Base-by-base conservation (phyloP, 2,888 invertebrate species). In the Dicycla oo region DNA sequence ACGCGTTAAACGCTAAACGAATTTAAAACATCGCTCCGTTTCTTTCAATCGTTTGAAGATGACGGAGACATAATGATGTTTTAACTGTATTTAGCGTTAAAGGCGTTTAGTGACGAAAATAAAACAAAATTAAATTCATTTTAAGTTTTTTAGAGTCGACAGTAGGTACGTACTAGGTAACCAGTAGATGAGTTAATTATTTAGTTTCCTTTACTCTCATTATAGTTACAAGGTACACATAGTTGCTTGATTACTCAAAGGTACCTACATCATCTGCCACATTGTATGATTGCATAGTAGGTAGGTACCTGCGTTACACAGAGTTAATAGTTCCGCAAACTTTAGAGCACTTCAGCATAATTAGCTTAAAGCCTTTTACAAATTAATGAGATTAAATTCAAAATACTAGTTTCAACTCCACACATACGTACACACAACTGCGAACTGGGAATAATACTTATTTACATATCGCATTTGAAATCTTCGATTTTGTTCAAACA, bases 281-380 rank as follows among this genome's bases (percentile, higher is more conserved):
- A 30, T 40, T 47, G 47, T 43, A 30, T 56, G 47, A 64, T 34
- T 47, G n/a, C 40, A 64, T 47, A 56, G 75, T 64, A 64, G 15
- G 3, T 15, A 43, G 23, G 34, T 40, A 56, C 3, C 23, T n/a
- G 15, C n/a, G 45, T 45, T n/a, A 66, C 13, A 58, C 30, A 11
- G 34, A 34, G 23, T 43, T 54, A 54, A 47, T 60, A 78, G 53
- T 69, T 47, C 23, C 58, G 45, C 30, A 74, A 77, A 77, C 40
- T 47, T 54, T 40, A 53, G 51, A 76, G 58, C 57, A 66, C 57
- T 51, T 76, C 1, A 45, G 57, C 38, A 38, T 45, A 73, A 53
- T 58, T 45, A 30, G 51, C n/a, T 23, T 57, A 11, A 67, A 45
- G 45, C 51, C 58, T 51, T 51, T 47, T 34, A 54, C n/a, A 54